Percentiles rank a stretch among this genome's conserved stretches.
These are phyloP conservation scores for Tinamus guttatus DNA, from an alignment of 2,113 vertebrate species.

Conservation along the genomic window DNA sequence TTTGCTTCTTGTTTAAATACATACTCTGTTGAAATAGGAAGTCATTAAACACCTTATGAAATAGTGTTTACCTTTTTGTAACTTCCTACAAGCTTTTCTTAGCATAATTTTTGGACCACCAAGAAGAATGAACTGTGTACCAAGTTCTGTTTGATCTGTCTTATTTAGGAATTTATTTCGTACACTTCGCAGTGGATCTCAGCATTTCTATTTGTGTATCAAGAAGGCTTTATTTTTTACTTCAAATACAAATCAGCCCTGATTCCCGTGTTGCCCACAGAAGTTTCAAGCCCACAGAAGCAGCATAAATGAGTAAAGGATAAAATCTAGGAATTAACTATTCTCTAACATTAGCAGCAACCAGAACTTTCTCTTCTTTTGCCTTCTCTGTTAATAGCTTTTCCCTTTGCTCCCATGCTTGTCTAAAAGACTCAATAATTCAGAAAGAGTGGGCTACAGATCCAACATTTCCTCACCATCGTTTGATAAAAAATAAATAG, in stretches of 20 bases:
- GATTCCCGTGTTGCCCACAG: background rate
- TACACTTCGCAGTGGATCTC: background rate
- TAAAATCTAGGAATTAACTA: background rate
- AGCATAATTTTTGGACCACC: background rate
- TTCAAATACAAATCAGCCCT: background rate
- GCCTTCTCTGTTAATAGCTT: background rate
- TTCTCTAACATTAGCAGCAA: background rate
- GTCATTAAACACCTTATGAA: background rate
- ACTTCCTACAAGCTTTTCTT: background rate
- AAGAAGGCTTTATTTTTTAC: background rate
- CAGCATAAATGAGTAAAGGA: background rate
- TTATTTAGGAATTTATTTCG: background rate
- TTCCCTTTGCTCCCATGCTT: background rate
- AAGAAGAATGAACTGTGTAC: background rate
- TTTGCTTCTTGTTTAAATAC: background rate
- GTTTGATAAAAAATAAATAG: background rate
- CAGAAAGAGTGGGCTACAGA: background rate
- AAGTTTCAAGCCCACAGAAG: background rate
- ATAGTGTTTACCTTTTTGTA: background rate
- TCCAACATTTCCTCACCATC: rapidly evolving
- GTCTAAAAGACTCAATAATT: background rate
- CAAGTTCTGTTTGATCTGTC: background rate
- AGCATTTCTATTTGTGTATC: background rate
- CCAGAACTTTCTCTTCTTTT: rapidly evolving
- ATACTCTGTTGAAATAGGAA: background rate